phyloP scores from a whole-genome alignment of 2,113 vertebrate genomes.

The Chionodraco myersi region DNA sequence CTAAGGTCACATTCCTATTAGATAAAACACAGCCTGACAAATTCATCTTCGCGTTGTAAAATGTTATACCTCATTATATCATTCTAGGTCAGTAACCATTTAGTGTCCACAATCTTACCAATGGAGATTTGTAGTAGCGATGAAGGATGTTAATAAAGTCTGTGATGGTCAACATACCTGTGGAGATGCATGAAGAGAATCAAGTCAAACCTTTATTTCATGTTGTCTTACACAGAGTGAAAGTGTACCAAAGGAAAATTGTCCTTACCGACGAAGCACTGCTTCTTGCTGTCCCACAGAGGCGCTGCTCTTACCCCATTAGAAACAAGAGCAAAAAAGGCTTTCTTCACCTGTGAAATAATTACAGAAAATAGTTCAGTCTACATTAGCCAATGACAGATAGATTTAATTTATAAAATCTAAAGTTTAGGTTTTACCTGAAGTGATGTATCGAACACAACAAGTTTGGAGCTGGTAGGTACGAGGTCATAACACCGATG shows the following conservation, averaged over 20 bases:
- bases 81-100: not conserved
- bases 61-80: not conserved
- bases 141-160: conserved; percentile 99
- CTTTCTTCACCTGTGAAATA: conserved; percentile 92
- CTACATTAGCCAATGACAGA: not conserved
- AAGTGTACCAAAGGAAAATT: conserved; percentile 1
- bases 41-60: not conserved
- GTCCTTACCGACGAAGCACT: conserved; percentile 94
- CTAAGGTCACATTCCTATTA: not conserved
- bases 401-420: not conserved
- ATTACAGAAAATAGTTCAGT: not conserved
- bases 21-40: not conserved
- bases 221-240: not conserved
- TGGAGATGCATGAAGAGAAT: conserved; percentile 10
- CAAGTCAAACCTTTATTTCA: not conserved
- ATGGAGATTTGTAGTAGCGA: conserved; percentile 96
- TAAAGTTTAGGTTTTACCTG: conserved; percentile 83
- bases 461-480: conserved; percentile 97
- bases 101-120: conserved; percentile 85
- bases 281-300: conserved; percentile 97
- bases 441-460: conserved; percentile 97
- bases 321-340: conserved; percentile 96
- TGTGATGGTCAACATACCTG: conserved; percentile 98
- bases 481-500: conserved; percentile 97
- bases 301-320: conserved; percentile 96